phyloP scores from a whole-genome alignment of 2,797 vertebrate genomes.

The Danio albolineatus region DNA sequence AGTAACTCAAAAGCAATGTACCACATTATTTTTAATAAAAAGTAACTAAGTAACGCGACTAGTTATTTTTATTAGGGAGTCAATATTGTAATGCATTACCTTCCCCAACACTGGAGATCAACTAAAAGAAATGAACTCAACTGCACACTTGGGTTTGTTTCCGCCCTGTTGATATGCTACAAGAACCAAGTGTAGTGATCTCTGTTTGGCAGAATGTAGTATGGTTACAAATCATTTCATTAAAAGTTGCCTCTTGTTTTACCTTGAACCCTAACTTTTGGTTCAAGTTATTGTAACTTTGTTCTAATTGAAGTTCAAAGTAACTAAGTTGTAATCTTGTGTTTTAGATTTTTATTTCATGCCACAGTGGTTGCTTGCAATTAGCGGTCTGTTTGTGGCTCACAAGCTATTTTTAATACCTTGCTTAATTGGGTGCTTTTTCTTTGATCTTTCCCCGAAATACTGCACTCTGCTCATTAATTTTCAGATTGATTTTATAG shows the following conservation, averaged over 20 bases:
- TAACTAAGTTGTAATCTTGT: neutral
- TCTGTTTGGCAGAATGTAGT: neutral
- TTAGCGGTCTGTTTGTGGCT: conserved; percentile 11
- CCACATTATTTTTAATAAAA: no score
- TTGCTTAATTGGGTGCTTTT: neutral
- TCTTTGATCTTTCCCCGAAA: neutral
- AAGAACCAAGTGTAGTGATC: neutral
- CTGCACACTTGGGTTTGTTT: neutral
- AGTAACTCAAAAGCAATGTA: no score
- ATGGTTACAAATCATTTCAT: no score
- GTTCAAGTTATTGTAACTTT: neutral
- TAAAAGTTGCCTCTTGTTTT: neutral
- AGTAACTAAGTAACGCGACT: no score
- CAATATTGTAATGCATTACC: no score
- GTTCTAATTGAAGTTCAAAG: neutral
- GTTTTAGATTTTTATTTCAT: neutral
- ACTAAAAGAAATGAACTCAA: no score
- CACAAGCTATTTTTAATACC: neutral
- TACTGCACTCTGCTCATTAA: neutral
- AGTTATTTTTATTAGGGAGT: no score
- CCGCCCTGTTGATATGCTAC: neutral
- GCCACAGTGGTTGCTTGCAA: neutral
- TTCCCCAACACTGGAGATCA: no score
- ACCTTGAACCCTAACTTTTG: neutral
- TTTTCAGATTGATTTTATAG: neutral